phyloP scores from a whole-genome alignment of 2,113 vertebrate species.

The Cyanocitta stelleri region DNA sequence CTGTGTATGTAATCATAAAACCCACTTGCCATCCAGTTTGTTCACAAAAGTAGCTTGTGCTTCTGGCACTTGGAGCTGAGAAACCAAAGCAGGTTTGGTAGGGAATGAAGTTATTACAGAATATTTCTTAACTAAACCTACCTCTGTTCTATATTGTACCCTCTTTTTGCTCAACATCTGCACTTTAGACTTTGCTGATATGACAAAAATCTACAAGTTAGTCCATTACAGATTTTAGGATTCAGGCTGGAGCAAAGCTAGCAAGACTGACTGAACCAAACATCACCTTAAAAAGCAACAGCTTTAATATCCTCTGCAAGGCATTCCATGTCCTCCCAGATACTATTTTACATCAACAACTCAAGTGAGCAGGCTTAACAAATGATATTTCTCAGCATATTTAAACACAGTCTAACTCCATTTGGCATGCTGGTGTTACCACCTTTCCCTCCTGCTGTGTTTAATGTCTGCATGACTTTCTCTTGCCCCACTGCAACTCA shows the following conservation, averaged over 20 bases:
- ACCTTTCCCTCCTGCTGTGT: background rate
- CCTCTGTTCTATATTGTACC: background rate
- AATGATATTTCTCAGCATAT: background rate
- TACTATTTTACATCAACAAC: background rate
- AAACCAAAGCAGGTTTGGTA: background rate
- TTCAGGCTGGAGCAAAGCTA: background rate
- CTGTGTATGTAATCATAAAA: fast-evolving
- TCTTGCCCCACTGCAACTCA: background rate
- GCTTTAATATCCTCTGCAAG: background rate
- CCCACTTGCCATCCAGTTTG: background rate
- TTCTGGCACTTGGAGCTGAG: background rate
- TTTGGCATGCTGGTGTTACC: background rate
- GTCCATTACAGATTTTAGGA: background rate
- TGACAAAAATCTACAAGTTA: background rate
- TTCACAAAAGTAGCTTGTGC: background rate
- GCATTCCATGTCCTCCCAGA: background rate
- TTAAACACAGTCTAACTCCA: background rate
- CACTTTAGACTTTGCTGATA: background rate
- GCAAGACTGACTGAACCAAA: background rate
- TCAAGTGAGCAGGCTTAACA: background rate
- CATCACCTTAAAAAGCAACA: background rate
- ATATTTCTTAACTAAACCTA: background rate
- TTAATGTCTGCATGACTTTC: background rate
- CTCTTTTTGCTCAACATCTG: background rate
- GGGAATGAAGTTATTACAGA: background rate